These are phyloP conservation scores for Criorhina ranunculi DNA, from an alignment of 2,888 invertebrate genomes.

Conservation along the genomic window DNA sequence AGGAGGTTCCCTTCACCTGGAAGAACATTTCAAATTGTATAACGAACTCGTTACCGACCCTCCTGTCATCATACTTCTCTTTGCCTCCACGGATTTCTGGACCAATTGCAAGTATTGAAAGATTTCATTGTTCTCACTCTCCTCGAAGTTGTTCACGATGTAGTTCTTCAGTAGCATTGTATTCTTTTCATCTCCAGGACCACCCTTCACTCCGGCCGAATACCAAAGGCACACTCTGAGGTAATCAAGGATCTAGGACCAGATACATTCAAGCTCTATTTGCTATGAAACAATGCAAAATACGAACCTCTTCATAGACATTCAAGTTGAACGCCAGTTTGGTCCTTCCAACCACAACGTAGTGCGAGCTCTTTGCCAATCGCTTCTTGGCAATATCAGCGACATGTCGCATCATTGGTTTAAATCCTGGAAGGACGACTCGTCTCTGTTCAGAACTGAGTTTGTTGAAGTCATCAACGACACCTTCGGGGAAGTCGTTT, in stretches of 20 bases:
- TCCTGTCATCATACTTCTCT: conserved; percentile 86
- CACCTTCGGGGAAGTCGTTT: conserved; percentile 83
- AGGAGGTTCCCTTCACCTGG: conserved; percentile 85
- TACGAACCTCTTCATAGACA: conserved; percentile 90
- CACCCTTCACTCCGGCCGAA: conserved; percentile 87
- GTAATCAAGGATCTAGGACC: conserved; percentile 87
- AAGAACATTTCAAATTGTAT: conserved; percentile 1
- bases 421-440: conserved; percentile 89
- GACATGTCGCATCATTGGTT: conserved; percentile 89
- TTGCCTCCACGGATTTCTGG: conserved; percentile 87
- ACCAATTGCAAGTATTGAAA: conserved; percentile 89
- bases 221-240: conserved; percentile 91
- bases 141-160: conserved; percentile 86
- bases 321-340: conserved; percentile 89
- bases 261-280: conserved; percentile 18
- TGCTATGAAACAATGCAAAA: background rate
- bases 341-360: conserved; percentile 88
- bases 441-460: conserved; percentile 81
- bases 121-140: conserved; percentile 86
- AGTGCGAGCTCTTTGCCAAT: conserved; percentile 86
- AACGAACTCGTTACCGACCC: background rate
- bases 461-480: conserved; percentile 82
- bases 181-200: conserved; percentile 85
- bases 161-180: conserved; percentile 89
- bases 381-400: conserved; percentile 88